Evolutionary conservation across 2,888 invertebrate species (phyloP).

Genomic region (Ecliptopera silaceata): DNA sequence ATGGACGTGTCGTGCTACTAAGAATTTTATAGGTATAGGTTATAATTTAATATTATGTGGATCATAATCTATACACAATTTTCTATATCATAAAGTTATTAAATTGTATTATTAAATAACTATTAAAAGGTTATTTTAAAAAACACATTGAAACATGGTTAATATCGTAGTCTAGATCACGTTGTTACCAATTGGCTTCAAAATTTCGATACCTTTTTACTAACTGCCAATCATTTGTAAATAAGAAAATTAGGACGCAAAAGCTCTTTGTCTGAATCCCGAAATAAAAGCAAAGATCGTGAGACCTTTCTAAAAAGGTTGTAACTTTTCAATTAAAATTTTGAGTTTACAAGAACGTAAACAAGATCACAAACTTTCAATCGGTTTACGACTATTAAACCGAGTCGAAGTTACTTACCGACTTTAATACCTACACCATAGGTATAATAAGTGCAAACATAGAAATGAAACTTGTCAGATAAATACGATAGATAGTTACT

Average conservation of each 20-base stretch:
- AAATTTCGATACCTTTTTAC: neutral
- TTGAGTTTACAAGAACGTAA: conserved; percentile 29
- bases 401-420: conserved; percentile 35
- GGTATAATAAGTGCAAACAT: neutral
- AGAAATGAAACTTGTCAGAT: conserved; percentile 4
- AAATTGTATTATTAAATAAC: no score
- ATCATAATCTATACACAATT: no score
- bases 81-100: no score
- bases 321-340: conserved; percentile 32
- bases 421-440: conserved; percentile 42
- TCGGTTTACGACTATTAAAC: conserved; percentile 40
- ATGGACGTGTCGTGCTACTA: no score
- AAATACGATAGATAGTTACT: no score
- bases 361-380: conserved; percentile 36
- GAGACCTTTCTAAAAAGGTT: conserved; percentile 21
- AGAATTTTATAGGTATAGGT: no score
- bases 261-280: conserved; percentile 23
- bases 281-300: conserved; percentile 23
- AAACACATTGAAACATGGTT: no score
- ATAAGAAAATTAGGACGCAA: conserved; percentile 12
- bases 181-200: no score
- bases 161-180: no score
- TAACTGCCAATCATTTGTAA: conserved; percentile 11
- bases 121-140: no score
- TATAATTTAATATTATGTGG: no score